phyloP scores from a whole-genome alignment of 2,113 vertebrate genomes.

The Chaetura pelagica region DNA sequence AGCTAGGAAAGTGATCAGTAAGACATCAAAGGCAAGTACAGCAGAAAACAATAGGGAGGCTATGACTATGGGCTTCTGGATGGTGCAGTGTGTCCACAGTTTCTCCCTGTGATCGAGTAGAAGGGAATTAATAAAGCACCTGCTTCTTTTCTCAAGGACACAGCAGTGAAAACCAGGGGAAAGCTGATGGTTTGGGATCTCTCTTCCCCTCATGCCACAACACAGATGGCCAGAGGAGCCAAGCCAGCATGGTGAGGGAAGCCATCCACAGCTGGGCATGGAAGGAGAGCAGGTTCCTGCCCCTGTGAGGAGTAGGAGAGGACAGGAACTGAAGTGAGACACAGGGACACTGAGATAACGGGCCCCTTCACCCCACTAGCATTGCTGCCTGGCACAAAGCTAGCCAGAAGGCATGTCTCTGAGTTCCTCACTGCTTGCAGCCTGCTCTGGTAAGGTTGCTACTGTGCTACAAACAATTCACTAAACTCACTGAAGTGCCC shows the following conservation, averaged over 20 bases:
- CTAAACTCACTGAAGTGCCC: neutral
- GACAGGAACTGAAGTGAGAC: neutral
- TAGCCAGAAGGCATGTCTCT: neutral
- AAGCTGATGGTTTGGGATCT: neutral
- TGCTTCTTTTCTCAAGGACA: neutral
- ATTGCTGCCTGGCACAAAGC: neutral
- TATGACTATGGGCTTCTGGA: neutral
- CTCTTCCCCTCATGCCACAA: neutral
- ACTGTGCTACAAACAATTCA: rapidly evolving
- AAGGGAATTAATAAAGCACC: neutral
- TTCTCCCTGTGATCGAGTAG: neutral
- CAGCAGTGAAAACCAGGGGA: neutral
- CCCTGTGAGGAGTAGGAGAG: neutral
- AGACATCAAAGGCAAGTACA: neutral
- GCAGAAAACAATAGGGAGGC: neutral
- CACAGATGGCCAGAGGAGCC: neutral
- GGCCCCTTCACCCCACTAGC: too few relatives aligned
- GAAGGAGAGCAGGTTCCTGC: neutral
- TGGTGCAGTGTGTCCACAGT: neutral
- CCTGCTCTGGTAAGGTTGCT: neutral
- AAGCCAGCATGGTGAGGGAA: rapidly evolving
- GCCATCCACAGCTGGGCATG: neutral
- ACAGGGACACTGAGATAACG: neutral
- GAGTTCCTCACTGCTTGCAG: neutral
- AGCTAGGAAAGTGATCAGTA: neutral